These are phyloP conservation scores for Suncus etruscus DNA, from an alignment of 2,113 vertebrate species.

Conservation along the genomic window DNA sequence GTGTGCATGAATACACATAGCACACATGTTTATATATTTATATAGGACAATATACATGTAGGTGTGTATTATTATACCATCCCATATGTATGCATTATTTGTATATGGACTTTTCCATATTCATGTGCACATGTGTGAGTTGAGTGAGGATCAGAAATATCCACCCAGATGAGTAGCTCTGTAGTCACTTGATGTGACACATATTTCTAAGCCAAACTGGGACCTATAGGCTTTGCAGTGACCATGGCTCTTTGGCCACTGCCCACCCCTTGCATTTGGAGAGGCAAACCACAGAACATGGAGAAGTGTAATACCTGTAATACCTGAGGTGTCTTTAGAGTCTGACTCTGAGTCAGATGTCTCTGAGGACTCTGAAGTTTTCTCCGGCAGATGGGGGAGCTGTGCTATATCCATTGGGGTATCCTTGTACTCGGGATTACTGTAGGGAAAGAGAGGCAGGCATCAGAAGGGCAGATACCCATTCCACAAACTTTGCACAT, in stretches of 20 bases:
- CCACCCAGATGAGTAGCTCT: background rate
- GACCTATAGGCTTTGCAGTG: background rate
- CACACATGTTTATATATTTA: background rate
- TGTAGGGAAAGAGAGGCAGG: constrained; percentile 82
- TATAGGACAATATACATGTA: no score
- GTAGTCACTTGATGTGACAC: background rate
- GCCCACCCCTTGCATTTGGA: background rate
- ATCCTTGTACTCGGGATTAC: constrained; percentile 97
- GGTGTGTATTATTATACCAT: background rate
- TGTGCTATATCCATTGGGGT: constrained; percentile 97
- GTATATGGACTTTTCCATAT: background rate
- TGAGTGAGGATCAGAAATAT: no score
- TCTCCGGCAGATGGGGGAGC: constrained; percentile 96
- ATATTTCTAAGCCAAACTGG: background rate
- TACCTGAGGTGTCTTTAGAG: constrained; percentile 99
- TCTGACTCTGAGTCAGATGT: constrained; percentile 98
- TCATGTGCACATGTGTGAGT: background rate
- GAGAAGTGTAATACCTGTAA: constrained; percentile 74
- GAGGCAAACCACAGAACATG: constrained; percentile 41
- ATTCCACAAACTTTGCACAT: constrained; percentile 34
- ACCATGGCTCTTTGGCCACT: accelerated
- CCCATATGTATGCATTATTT: background rate
- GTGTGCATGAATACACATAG: background rate
- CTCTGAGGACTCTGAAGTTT: constrained; percentile 97
- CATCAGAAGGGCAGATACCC: constrained; percentile 65